Evolutionary conservation across 2,888 invertebrate species (phyloP), one percentile per base, ranked within the genome.

Genomic region (Athalia cordata): DNA sequence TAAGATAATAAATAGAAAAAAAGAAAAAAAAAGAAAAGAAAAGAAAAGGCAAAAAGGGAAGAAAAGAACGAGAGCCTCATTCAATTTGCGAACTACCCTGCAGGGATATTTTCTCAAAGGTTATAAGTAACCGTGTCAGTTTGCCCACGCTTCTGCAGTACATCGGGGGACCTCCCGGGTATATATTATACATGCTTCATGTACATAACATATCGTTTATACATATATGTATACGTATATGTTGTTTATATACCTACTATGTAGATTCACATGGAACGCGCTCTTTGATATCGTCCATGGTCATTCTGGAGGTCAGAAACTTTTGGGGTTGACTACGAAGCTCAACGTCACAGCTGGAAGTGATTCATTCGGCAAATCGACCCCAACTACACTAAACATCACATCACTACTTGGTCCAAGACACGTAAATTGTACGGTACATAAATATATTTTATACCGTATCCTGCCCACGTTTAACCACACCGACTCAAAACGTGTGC

Each of bases 321-420:
- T 29, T 29, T 29, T 29, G 29, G 29, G 29, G 29, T 29, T 29
- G 29, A 29, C 29, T 43, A 11, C 43, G 64, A 64, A n/a, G 43
- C 52, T n/a, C 0, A 67, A 29, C 52, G 67, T 67, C 67, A 29
- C 29, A 67, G 67, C 67, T 67, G 67, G 52, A 67, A 67, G 52
- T 67, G 52, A 67, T 67, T 67, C 67, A 67, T 67, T 67, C 67
- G 52, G 67, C 52, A 67, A 49, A 52, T 67, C 67, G 67, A 67
- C 50, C 67, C 67, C 15, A 67, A 52, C 29, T 67, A 50, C 47
- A 49, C 64, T 64, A 64, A 64, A 64, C 64, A 45, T 64, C 64
- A 2, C 29, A 29, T 29, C 29, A 2, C 29, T 29, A 64, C 64
- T 64, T 43, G 45, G 5, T 64, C 29, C 64, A 64, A 64, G 64